Base-by-base conservation (phyloP, 2,888 invertebrate species). In the Crioceris asparagi region DNA sequence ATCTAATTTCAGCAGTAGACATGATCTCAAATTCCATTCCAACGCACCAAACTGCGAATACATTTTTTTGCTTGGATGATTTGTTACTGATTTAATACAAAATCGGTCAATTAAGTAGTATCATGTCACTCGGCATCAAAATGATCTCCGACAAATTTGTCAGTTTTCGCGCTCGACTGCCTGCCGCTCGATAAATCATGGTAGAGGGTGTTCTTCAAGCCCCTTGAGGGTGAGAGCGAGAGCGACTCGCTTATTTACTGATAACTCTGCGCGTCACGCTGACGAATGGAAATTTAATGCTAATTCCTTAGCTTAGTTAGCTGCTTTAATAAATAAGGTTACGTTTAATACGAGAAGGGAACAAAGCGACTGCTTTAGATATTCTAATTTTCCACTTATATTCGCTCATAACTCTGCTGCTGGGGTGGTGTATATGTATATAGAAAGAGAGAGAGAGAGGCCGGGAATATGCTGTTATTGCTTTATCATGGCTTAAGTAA, bases 261-360 rank as follows among this genome's bases (percentile, higher is more conserved):
- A 64, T 64, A 64, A 62, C 59, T 61, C 55, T 57, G 56, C 57
- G 62, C 61, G 62, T 61, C 50, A 54, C 57, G 12, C 27, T 62
- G 64, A 64, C 58, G 55, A 62, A 64, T 62, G 62, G 60, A 59
- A 60, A 58, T 56, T 59, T 61, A 55, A 62, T 61, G 62, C 59
- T 60, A 62, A 62, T 62, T 59, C 56, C 44, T 41, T 38, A 39
- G 53, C 54, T 56, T 56, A 56, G 59, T 59, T 59, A 54, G 56
- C 58, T 59, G 57, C 55, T 56, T 59, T 60, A 60, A 60, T 60
- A 61, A 58, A 61, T 60, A 60, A 56, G 54, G 57, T 57, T 57
- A 57, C 55, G 55, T 55, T 56, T 53, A 54, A 56, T 56, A 52
- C 55, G 49, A 30, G 50, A 50, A 56, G 55, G 55, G 55, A 54